These are phyloP conservation scores for Sipunculus nudus DNA, from an alignment of 2,888 invertebrate genomes.

Conservation along the genomic window DNA sequence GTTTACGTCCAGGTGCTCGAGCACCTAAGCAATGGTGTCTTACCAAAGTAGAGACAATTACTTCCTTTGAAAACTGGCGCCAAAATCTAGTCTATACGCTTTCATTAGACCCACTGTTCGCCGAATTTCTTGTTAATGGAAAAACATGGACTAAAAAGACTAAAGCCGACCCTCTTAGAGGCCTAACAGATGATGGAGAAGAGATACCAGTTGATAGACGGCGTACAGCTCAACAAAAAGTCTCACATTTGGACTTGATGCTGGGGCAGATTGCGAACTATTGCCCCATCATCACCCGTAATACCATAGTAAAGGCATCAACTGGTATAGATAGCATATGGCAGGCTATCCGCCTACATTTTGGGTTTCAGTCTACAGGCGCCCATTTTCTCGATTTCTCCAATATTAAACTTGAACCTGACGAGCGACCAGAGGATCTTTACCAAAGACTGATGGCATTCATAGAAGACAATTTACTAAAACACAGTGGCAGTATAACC, in stretches of 20 bases:
- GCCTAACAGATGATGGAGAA: conserved; percentile 9
- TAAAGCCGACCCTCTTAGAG: conserved; percentile 5
- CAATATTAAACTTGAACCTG: conserved; percentile 22
- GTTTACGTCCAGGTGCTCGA: too few species aligned
- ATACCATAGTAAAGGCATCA: conserved; percentile 14
- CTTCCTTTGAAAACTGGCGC: conserved; percentile 24
- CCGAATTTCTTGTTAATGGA: conserved; percentile 15
- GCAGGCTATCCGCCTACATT: conserved; percentile 20
- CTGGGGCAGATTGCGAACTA: conserved; percentile 20
- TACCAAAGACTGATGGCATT: conserved; percentile 37
- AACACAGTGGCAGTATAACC: conserved; percentile 17
- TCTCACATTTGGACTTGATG: conserved; percentile 13
- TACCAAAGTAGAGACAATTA: conserved; percentile 23
- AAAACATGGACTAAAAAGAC: conserved; percentile 18
- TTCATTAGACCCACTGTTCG: conserved; percentile 21
- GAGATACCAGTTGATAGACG: background rate
- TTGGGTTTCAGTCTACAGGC: conserved; percentile 23
- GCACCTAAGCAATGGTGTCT: conserved; percentile 23
- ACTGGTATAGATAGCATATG: conserved; percentile 21
- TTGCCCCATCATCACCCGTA: conserved; percentile 3
- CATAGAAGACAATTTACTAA: conserved; percentile 34
- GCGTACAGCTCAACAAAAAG: conserved; percentile 17
- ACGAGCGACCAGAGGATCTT: conserved; percentile 36
- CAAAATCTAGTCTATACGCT: conserved; percentile 23
- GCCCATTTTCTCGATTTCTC: conserved; percentile 18